These are phyloP conservation scores for Amblyjoppa proteus DNA, from an alignment of 2,888 invertebrate species.

Conservation along the genomic window DNA sequence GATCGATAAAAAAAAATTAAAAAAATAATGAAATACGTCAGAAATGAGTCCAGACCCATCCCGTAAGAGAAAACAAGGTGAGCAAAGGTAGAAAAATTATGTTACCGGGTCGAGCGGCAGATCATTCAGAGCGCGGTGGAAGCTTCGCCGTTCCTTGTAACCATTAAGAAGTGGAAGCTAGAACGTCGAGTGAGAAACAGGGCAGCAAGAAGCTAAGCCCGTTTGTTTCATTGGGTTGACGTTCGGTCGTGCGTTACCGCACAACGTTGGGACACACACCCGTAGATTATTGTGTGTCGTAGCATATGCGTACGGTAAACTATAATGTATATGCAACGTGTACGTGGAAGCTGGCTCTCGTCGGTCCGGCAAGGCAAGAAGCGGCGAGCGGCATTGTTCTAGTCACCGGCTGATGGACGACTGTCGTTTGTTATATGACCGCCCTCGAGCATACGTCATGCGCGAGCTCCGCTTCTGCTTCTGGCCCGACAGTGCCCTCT, in stretches of 20 bases:
- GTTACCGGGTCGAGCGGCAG: constrained; percentile 9
- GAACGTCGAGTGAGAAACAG: constrained; percentile 71
- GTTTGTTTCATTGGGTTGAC: constrained; percentile 60
- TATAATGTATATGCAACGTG: constrained; percentile 11
- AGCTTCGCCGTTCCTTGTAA: constrained; percentile 45
- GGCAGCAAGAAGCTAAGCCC: constrained; percentile 40
- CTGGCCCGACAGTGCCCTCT: constrained; percentile 11
- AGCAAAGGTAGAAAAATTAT: constrained; percentile 12
- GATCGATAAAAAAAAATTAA: not conserved
- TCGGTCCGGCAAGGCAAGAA: constrained; percentile 32
- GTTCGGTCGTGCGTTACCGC: constrained; percentile 51
- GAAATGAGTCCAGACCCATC: not conserved
- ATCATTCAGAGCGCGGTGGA: constrained; percentile 40
- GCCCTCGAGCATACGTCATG: constrained; percentile 72
- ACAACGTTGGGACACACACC: constrained; percentile 2
- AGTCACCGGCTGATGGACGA: constrained; percentile 78
- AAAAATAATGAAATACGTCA: not conserved
- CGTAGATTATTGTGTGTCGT: not conserved
- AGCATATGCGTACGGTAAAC: constrained; percentile 31
- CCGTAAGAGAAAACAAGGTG: not conserved
- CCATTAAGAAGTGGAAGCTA: constrained; percentile 77
- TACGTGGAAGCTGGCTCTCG: constrained; percentile 31
- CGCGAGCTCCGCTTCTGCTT: constrained; percentile 52
- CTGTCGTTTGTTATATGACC: constrained; percentile 77
- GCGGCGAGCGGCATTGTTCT: constrained; percentile 76